These are phyloP conservation scores for Amaurobius ferox DNA, from an alignment of 2,888 invertebrate genomes.

Conservation along the genomic window DNA sequence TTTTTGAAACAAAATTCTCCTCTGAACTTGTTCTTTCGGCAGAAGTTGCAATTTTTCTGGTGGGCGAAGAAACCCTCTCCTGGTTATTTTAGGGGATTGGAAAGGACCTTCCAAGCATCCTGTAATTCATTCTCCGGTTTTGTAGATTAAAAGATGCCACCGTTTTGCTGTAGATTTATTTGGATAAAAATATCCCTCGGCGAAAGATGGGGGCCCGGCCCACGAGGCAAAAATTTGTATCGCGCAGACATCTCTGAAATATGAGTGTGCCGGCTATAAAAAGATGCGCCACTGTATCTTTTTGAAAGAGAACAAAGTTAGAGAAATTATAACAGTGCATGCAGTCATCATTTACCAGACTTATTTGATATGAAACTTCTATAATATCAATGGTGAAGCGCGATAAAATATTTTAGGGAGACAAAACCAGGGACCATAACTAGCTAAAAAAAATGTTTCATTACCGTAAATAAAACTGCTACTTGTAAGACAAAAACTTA, in stretches of 20 bases:
- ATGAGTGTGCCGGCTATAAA: too few species aligned
- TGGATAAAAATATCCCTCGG: conserved; percentile 38
- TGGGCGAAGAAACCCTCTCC: neutral
- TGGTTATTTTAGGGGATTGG: neutral
- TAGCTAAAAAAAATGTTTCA: too few species aligned
- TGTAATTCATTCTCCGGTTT: conserved; percentile 25
- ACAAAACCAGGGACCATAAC: too few species aligned
- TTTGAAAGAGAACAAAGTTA: too few species aligned
- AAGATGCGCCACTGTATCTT: too few species aligned
- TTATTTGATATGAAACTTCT: too few species aligned
- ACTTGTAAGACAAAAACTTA: too few species aligned
- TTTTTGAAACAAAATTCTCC: neutral
- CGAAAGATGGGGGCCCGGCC: neutral
- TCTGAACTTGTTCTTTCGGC: neutral
- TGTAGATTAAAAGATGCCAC: neutral
- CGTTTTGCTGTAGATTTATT: neutral
- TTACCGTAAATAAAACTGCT: too few species aligned
- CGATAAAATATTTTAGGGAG: too few species aligned
- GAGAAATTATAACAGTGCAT: too few species aligned
- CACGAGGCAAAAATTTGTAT: conserved; percentile 30
- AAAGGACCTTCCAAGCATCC: neutral
- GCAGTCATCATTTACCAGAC: too few species aligned
- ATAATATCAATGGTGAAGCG: too few species aligned
- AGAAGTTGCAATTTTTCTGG: neutral
- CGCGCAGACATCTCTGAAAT: neutral